Conservation (phyloP, 30 jellyfish, hydroid and myxozoan species). For the Cassiopea andromeda region DNA sequence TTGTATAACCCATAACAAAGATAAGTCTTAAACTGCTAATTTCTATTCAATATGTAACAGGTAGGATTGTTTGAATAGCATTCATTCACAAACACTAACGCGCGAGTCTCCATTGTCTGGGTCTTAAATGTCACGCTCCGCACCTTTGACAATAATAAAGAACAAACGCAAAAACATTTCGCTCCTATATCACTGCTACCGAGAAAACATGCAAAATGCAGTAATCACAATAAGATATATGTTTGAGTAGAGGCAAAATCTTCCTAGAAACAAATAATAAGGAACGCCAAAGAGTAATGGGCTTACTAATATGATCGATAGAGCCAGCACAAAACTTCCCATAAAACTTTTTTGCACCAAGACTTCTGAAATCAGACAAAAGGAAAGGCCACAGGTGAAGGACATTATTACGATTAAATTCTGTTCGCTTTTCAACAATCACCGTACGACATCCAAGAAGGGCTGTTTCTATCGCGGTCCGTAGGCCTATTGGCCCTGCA, state of each 20-base stretch:
- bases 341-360: conserved; percentile 94
- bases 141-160: not conserved
- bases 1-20: not conserved
- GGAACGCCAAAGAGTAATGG: not conserved
- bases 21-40: not conserved
- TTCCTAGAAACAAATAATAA: not conserved
- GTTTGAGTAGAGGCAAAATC: not conserved
- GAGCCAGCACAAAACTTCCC: conserved; percentile 98
- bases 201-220: not conserved
- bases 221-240: not conserved
- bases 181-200: not conserved
- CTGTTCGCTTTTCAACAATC: conserved; percentile 83
- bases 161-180: not conserved
- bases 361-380: conserved; percentile 84
- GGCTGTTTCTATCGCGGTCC: conserved; percentile 93
- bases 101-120: not conserved
- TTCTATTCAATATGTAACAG: not conserved
- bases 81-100: not conserved
- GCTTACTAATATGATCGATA: conserved; percentile 94
- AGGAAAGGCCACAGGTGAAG: conserved; percentile 96
- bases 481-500: conserved; percentile 94
- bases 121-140: not conserved
- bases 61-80: not conserved
- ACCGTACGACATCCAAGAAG: conserved; percentile 90
- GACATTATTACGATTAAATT: conserved; percentile 84